phyloP scores from a whole-genome alignment of 2,888 invertebrate genomes.

The Camponotus fellah region DNA sequence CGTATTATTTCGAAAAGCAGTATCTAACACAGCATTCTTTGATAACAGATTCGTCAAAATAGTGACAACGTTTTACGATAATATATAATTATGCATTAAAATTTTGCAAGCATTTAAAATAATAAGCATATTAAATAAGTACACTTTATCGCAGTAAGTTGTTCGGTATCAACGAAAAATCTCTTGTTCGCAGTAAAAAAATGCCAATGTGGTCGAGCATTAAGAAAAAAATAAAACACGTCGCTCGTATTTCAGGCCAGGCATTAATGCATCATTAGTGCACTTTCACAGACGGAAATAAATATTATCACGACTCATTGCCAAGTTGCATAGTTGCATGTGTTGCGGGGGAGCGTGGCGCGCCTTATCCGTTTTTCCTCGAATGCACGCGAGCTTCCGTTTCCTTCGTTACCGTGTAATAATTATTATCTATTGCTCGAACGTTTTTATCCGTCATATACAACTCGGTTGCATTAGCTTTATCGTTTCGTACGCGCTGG shows the following conservation, averaged over 20 bases:
- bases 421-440: conserved; percentile 76
- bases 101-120: background rate
- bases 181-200: conserved; percentile 3
- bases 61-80: background rate
- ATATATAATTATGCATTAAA: background rate
- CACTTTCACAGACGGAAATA: conserved; percentile 67
- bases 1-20: no score
- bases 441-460: conserved; percentile 68
- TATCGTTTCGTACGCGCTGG: conserved; percentile 54
- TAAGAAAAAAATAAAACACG: conserved; percentile 7
- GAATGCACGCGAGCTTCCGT: conserved; percentile 75
- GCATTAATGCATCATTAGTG: conserved; percentile 61
- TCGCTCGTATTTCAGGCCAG: conserved; percentile 33
- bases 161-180: conserved; percentile 16
- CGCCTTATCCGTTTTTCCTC: conserved; percentile 70
- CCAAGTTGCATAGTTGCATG: conserved; percentile 64
- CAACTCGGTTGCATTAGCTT: conserved; percentile 73
- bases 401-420: conserved; percentile 74
- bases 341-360: conserved; percentile 62
- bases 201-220: background rate
- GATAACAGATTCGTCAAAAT: background rate
- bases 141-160: background rate
- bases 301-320: conserved; percentile 74
- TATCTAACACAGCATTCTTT: no score
- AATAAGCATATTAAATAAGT: background rate